Conservation (phyloP, 2,113 vertebrate genomes). For the Accipiter cooperii region DNA sequence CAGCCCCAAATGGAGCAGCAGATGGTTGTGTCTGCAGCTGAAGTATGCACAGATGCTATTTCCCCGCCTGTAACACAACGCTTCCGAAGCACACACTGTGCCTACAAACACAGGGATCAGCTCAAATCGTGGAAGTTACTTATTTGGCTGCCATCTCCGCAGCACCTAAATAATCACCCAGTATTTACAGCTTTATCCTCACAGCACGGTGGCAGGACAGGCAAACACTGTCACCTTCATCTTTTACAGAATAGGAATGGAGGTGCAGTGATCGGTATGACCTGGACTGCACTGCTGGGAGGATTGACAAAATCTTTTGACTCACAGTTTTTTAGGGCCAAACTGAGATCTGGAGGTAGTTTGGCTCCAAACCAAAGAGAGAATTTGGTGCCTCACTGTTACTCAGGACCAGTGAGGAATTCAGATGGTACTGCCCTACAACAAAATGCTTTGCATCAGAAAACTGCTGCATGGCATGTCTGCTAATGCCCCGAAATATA, state of each 20-base stretch:
- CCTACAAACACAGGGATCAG: constrained; percentile 21
- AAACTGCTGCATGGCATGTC: not conserved
- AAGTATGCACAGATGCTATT: constrained; percentile 43
- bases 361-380: not conserved
- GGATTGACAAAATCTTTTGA: not conserved
- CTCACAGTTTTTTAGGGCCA: not conserved
- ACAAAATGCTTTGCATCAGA: not conserved
- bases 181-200: not conserved
- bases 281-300: not conserved
- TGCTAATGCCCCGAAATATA: not conserved
- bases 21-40: constrained; percentile 52
- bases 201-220: not conserved
- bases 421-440: not conserved
- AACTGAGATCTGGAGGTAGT: not conserved
- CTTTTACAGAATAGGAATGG: not conserved
- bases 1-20: constrained; percentile 38
- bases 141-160: not conserved
- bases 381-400: not conserved
- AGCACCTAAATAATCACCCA: not conserved
- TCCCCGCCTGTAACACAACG: not conserved
- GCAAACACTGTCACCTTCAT: not conserved
- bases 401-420: not conserved
- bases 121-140: not conserved
- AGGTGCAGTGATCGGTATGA: not conserved
- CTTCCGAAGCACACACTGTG: constrained; percentile 34